Evolutionary conservation across 2,797 vertebrate species (phyloP), one percentile per base, ranked within the genome.

Genomic region (Botia kubotai): DNA sequence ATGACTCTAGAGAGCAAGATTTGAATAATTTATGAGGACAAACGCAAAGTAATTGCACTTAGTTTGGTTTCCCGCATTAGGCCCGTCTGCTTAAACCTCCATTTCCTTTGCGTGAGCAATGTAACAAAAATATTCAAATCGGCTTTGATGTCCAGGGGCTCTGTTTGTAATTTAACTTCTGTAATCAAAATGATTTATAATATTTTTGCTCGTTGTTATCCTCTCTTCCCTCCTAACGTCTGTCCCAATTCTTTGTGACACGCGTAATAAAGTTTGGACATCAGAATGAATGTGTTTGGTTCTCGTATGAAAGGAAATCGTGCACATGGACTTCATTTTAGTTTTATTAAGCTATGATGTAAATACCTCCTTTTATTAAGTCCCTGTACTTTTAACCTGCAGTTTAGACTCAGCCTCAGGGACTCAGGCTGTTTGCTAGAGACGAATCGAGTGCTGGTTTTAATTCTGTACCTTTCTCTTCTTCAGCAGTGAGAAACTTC

Each of bases 11-110:
- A 84, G 89, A 83, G 80, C 83, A 82, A 78, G 13, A 60, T 82
- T 85, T 94, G 91, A 93, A 94, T 94, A 91, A 94, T 94, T 90
- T 87, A 94, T 93, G 90, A 93, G 89, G 87, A 90, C 89, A 90
- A 91, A 92, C 90, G 87, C 88, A 90, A 89, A 92, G 89, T 90
- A 85, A 88, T 90, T 88, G 88, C 87, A 87, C 88, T 89, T 88
- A 83, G 81, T 90, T 85, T 85, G 87, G 91, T 87, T 91, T 87
- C 63, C 87, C 87, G 84, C 83, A 43, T 85, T 80, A 87, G 90
- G 85, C 86, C 57, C 84, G 87, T 85, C 86, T 75, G 57, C 62
- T 80, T 67, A 36, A 82, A 58, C 86, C 84, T 72, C 83, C 83
- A 66, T 91, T 89, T 88, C 58, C 81, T 85, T 78, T 74, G 65